Evolutionary conservation across 2,888 invertebrate species (phyloP).

Genomic region (Synanthedon formicaeformis): DNA sequence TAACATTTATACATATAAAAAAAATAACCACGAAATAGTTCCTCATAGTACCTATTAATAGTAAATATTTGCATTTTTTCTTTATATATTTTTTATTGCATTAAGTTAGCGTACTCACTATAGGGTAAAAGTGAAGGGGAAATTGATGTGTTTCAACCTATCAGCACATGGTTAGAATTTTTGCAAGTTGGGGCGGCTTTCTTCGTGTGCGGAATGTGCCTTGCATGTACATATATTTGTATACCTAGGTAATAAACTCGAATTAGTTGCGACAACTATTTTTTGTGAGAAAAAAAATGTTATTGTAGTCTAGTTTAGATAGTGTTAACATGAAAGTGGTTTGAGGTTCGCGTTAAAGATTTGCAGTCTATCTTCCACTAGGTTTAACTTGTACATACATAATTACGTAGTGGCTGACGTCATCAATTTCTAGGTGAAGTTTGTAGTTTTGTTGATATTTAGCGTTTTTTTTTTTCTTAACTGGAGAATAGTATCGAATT

Average conservation of each 20-base stretch:
- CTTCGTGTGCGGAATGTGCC: slow-evolving; percentile 70
- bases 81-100: slow-evolving; percentile 51
- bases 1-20: not conserved
- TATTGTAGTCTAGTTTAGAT: slow-evolving; percentile 53
- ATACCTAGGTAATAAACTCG: slow-evolving; percentile 63
- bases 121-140: not conserved
- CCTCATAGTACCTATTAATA: slow-evolving; percentile 70
- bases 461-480: slow-evolving; percentile 49
- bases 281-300: slow-evolving; percentile 63
- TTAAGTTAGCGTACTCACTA: slow-evolving; percentile 60
- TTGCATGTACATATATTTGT: slow-evolving; percentile 51
- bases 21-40: slow-evolving; percentile 64
- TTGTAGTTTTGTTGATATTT: slow-evolving; percentile 50
- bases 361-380: slow-evolving; percentile 71
- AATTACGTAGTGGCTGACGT: slow-evolving; percentile 54
- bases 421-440: slow-evolving; percentile 48
- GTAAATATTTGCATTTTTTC: slow-evolving; percentile 66
- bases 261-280: slow-evolving; percentile 69
- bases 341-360: slow-evolving; percentile 65
- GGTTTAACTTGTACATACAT: slow-evolving; percentile 63
- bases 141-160: slow-evolving; percentile 52
- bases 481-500: slow-evolving; percentile 61
- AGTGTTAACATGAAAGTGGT: slow-evolving; percentile 48
- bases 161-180: slow-evolving; percentile 50
- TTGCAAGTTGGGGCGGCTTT: slow-evolving; percentile 55